Conservation (phyloP, 2,888 invertebrate species). For the Xestoiulus laeticollis region DNA sequence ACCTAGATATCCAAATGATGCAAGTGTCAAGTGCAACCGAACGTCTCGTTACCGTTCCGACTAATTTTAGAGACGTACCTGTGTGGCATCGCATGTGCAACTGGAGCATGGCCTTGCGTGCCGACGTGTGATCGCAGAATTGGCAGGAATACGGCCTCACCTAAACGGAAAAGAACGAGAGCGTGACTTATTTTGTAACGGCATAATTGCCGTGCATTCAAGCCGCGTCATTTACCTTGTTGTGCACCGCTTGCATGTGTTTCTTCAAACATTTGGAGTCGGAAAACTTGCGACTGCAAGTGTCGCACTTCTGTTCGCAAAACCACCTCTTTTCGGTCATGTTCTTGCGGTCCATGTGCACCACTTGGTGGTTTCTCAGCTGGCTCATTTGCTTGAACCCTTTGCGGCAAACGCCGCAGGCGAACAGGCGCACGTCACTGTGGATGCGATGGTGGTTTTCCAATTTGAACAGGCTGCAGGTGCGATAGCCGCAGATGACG, state of each 20-base stretch:
- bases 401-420: constrained; percentile 63
- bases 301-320: constrained; percentile 62
- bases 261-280: constrained; percentile 63
- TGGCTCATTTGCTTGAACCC: constrained; percentile 63
- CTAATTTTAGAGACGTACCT: not conserved
- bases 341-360: constrained; percentile 59
- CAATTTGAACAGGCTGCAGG: constrained; percentile 64
- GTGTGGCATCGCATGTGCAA: constrained; percentile 64
- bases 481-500: constrained; percentile 61
- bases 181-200: not conserved
- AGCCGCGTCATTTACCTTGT: constrained; percentile 56
- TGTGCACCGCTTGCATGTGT: constrained; percentile 62
- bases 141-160: constrained; percentile 62
- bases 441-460: constrained; percentile 66
- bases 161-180: not conserved
- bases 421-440: constrained; percentile 61
- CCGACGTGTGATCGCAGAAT: constrained; percentile 62
- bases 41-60: not conserved
- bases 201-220: not conserved
- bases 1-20: constrained; percentile 56
- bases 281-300: constrained; percentile 63
- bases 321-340: constrained; percentile 60
- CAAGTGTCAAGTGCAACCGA: not conserved
- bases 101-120: constrained; percentile 64
- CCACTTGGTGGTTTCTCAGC: constrained; percentile 63